Evolutionary conservation across 2,113 vertebrate species (phyloP), one percentile per base, ranked within the genome.

Genomic region (Xiphophorus hellerii): DNA sequence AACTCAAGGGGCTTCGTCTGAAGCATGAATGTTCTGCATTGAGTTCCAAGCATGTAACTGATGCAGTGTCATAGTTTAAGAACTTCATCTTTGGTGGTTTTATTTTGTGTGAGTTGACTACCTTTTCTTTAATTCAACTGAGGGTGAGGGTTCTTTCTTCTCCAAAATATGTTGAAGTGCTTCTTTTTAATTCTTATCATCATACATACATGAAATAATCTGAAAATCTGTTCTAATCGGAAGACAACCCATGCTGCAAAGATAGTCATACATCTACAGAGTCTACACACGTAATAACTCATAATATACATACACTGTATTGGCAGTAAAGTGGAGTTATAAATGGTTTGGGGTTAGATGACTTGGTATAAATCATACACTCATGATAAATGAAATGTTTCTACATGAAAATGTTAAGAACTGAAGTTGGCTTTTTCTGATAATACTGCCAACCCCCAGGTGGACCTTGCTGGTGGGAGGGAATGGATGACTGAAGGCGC

Each of bases 401-500:
- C 9, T 65, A 76, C 39, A 64, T 44, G 67, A 70, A 67, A 84
- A 83, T 74, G 74, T 60, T 71, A 27, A 82, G 61, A 0, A 72
- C 72, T 79, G 31, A 28, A 69, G 75, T 74, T 74, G 82, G 76
- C 28, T 64, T 73, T 69, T 62, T 48, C 74, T 62, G 29, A 62
- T 76, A 54, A 65, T 27, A 37, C 60, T 58, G 51, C 48, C 71
- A 77, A 61, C 71, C 77, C 44, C 75, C 76, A 44, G 74, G 74
- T 58, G 73, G 73, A 83, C 27, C 66, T 78, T 90, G 93, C 92
- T 94, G 94, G 93, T 93, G 87, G 81, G 85, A 90, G 93, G 84
- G 89, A 94, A 94, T 90, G 90, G 73, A 78, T 76, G 85, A 90
- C 69, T 88, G 68, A 96, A 96, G 95, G 94, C 90, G 94, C 94